phyloP scores from a whole-genome alignment of 2,113 vertebrate genomes.

The Thunnus thynnus region DNA sequence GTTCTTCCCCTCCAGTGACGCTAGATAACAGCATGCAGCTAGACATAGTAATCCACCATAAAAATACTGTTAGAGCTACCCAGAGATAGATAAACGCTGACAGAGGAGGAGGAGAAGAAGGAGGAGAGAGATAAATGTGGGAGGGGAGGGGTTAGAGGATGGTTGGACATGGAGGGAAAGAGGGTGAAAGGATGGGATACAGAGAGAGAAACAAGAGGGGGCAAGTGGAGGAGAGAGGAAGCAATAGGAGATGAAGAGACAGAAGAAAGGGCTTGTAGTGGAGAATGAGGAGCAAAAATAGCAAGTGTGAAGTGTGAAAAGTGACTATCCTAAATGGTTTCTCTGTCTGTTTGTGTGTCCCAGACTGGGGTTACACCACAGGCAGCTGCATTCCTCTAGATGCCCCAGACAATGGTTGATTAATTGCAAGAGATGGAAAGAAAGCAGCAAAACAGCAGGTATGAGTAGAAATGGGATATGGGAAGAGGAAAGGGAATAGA shows the following conservation, averaged over 20 bases:
- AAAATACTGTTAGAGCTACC: conserved; percentile 74
- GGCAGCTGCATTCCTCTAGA: conserved; percentile 40
- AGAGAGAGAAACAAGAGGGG: not conserved
- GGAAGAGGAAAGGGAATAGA: conserved; percentile 33
- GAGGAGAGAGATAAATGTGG: conserved; percentile 51
- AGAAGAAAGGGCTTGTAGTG: conserved; percentile 13
- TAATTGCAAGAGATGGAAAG: conserved; percentile 62
- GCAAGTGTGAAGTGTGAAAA: not conserved
- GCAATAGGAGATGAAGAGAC: conserved; percentile 26
- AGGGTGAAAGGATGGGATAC: conserved; percentile 13
- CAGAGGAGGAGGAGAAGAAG: conserved; percentile 36
- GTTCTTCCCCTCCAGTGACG: conserved; percentile 77
- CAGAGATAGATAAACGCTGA: conserved; percentile 61
- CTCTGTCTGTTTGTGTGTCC: conserved; percentile 7
- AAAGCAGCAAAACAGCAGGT: conserved; percentile 43
- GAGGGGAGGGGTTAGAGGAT: conserved; percentile 6
- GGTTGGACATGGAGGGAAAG: conserved; percentile 3
- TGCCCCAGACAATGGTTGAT: conserved; percentile 47
- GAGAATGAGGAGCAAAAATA: conserved; percentile 26
- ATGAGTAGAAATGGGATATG: conserved; percentile 21
- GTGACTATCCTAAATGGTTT: conserved; percentile 10
- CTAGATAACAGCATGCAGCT: conserved; percentile 79
- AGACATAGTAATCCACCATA: conserved; percentile 85
- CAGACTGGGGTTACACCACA: conserved; percentile 15
- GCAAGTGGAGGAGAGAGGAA: conserved; percentile 2